Evolutionary conservation across 2,888 invertebrate genomes (phyloP).

Genomic region (Cheilosia urbana): DNA sequence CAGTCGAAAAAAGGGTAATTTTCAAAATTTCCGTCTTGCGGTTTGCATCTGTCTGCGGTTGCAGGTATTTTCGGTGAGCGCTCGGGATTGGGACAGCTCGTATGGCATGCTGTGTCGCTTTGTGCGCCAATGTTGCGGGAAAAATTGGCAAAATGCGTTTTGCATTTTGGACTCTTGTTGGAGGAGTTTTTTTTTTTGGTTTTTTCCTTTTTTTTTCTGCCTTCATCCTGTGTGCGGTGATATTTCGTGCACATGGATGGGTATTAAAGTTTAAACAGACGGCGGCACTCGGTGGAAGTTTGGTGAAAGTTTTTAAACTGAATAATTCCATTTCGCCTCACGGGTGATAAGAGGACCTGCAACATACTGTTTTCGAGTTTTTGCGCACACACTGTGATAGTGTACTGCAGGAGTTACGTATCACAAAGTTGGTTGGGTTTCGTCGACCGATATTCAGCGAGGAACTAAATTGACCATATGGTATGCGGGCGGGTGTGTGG

Average conservation of each 20-base stretch:
- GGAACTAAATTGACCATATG: slow-evolving; percentile 49
- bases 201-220: not conserved
- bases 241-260: slow-evolving; percentile 38
- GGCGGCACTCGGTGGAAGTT: slow-evolving; percentile 11
- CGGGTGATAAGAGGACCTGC: not conserved
- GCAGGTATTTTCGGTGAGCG: slow-evolving; percentile 63
- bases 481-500: slow-evolving; percentile 1
- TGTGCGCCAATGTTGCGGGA: slow-evolving; percentile 51
- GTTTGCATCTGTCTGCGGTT: slow-evolving; percentile 76
- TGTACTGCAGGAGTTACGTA: slow-evolving; percentile 19
- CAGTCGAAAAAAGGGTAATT: slow-evolving; percentile 51
- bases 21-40: slow-evolving; percentile 71
- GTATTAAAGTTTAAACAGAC: slow-evolving; percentile 27
- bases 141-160: slow-evolving; percentile 64
- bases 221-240: slow-evolving; percentile 31
- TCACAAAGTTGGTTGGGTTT: slow-evolving; percentile 48
- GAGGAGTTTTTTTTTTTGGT: not conserved
- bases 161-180: slow-evolving; percentile 36
- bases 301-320: slow-evolving; percentile 55
- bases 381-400: not conserved
- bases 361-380: slow-evolving; percentile 52
- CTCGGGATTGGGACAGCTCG: slow-evolving; percentile 16
- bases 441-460: slow-evolving; percentile 1
- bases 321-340: slow-evolving; percentile 22
- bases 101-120: not conserved